Conservation (phyloP, 2,797 vertebrate genomes). For the Xenops minutus region DNA sequence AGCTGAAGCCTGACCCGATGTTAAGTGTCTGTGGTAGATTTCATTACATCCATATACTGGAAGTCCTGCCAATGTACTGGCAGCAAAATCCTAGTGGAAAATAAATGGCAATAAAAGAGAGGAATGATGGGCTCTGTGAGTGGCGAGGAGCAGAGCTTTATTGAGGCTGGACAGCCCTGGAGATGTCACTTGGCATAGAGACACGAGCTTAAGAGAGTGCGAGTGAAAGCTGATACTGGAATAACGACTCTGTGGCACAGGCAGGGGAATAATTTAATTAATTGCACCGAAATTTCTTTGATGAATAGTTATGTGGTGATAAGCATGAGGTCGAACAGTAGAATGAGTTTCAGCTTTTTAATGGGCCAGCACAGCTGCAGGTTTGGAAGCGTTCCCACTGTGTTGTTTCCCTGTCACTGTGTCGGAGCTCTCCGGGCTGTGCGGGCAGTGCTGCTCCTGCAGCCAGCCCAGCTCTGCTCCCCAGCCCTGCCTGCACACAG, state of each 20-base stretch:
- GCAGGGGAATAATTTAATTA: slow-evolving; percentile 96
- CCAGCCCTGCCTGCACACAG: neutral
- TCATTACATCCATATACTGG: slow-evolving; percentile 97
- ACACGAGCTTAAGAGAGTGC: slow-evolving; percentile 82
- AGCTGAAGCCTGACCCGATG: slow-evolving; percentile 89
- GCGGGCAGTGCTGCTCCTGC: neutral
- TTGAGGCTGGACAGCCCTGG: slow-evolving; percentile 86
- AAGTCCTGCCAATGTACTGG: slow-evolving; percentile 98
- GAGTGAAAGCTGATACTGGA: slow-evolving; percentile 90
- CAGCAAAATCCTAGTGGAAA: slow-evolving; percentile 97
- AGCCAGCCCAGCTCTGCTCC: neutral
- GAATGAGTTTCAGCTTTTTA: slow-evolving; percentile 84
- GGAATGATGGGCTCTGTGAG: slow-evolving; percentile 91
- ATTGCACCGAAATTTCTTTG: slow-evolving; percentile 95
- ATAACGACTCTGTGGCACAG: slow-evolving; percentile 86
- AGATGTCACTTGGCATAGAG: slow-evolving; percentile 91
- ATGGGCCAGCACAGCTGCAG: slow-evolving; percentile 83
- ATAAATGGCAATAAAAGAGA: slow-evolving; percentile 99
- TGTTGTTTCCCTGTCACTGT: slow-evolving; percentile 4
- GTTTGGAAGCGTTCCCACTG: slow-evolving; percentile 76
- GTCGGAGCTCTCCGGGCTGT: too few species aligned
- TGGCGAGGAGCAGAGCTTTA: slow-evolving; percentile 88
- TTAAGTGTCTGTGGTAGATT: slow-evolving; percentile 98
- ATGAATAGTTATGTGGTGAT: slow-evolving; percentile 93
- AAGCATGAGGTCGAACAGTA: slow-evolving; percentile 84